Conservation (phyloP, 2,888 invertebrate genomes). For the Sclerodermus sp. region DNA sequence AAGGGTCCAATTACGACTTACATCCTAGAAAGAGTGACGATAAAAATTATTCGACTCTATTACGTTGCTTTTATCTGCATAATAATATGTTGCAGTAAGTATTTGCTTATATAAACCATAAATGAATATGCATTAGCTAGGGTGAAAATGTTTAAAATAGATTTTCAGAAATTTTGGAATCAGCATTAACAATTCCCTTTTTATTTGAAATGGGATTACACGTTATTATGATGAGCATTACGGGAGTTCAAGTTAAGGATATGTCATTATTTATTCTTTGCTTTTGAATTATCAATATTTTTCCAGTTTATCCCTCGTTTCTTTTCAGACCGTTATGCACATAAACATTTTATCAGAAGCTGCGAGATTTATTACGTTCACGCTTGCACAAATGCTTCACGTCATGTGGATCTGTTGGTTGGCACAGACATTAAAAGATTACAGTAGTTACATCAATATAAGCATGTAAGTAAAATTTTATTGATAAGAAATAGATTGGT, state of each 20-base stretch:
- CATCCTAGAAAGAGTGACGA: not conserved
- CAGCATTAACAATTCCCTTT: not conserved
- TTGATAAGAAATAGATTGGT: too few species aligned
- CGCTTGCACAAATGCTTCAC: not conserved
- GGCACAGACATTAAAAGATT: not conserved
- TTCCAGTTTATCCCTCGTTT: not conserved
- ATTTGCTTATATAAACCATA: not conserved
- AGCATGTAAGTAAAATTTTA: not conserved
- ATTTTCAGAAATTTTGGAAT: not conserved
- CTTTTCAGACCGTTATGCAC: not conserved
- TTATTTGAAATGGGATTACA: not conserved
- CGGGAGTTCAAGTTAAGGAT: not conserved
- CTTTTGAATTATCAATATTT: not conserved
- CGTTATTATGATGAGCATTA: slow-evolving; percentile 2
- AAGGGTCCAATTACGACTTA: not conserved
- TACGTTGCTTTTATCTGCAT: not conserved
- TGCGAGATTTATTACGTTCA: not conserved
- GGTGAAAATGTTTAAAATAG: not conserved
- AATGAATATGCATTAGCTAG: not conserved
- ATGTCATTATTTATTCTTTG: not conserved
- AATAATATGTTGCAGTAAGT: not conserved
- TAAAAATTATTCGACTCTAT: not conserved
- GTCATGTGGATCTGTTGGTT: not conserved
- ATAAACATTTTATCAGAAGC: not conserved
- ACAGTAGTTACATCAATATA: not conserved